Evolutionary conservation across 1,140 invertebrate species (phyloP), one percentile per base, ranked within the genome.

Genomic region (Pseudoatta argentina): DNA sequence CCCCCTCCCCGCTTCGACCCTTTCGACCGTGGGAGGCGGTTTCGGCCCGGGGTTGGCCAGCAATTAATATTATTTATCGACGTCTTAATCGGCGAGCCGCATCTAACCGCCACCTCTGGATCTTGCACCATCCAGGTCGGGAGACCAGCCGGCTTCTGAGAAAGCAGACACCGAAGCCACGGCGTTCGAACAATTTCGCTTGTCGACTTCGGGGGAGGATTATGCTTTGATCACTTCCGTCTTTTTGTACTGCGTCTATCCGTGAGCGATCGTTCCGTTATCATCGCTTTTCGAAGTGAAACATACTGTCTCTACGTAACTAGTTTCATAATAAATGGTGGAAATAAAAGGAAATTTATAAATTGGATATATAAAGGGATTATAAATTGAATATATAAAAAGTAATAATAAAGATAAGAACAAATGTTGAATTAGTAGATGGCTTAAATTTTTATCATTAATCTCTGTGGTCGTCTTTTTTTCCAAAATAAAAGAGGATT

Each of bases 11-110:
- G 44, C 72, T 75, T 53, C 85, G 59, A 63, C 63, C 69, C 64
- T 77, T 77, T 71, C 82, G 64, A 81, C 64, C 77, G 39, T 72
- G 78, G 55, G 85, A 69, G 63, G 87, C 75, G 89, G 69, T 89
- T 83, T 91, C 64, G 89, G 90, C 71, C 78, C 81, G 87, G 89
- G 86, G 87, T 89, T 88, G 88, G 92, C 92, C 89, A 82, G 94
- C 92, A 94, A 95, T 95, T 95, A 95, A 95, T 95, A 95, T 95
- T 95, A 95, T 95, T 95, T 95, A 95, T 95, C 94, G 94, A 94
- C 93, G 92, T 94, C 94, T 95, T 95, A 94, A 95, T 95, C 94
- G 94, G 91, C 87, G 83, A 90, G 91, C 93, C 92, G 91, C 93
- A 94, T 94, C 93, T 94, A 94, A 93, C 91, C 89, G 64, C 85